Conservation (phyloP, 35 echinoderm and acorn worm species). For the Patiria miniata region DNA sequence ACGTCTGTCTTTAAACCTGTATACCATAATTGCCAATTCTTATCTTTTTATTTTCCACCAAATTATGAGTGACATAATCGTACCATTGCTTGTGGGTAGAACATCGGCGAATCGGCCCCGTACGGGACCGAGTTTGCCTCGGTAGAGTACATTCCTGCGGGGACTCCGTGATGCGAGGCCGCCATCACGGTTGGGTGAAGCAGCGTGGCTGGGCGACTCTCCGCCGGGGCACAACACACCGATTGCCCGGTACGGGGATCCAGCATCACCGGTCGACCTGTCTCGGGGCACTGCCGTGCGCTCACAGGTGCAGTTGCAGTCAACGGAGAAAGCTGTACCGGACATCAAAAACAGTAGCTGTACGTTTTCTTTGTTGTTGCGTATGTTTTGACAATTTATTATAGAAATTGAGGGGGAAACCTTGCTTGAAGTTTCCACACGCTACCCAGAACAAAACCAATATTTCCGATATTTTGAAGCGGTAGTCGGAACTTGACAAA, state of each 20-base stretch:
- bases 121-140: background rate
- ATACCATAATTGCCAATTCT: no score
- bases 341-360: background rate
- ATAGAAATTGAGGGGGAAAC: no score
- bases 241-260: slow-evolving; percentile 23
- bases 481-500: no score
- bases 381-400: no score
- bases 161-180: background rate
- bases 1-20: no score
- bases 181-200: background rate
- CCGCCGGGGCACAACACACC: background rate
- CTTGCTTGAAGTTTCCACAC: no score
- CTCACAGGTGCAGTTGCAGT: background rate
- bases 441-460: no score
- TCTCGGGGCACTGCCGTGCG: background rate
- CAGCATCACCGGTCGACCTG: slow-evolving; percentile 6
- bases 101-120: background rate
- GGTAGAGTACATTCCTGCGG: background rate
- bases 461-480: no score
- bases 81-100: background rate
- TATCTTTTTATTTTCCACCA: no score
- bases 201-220: background rate
- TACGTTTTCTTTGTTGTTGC: no score
- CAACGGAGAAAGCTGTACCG: background rate
- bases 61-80: background rate